Conservation (phyloP, 1,140 invertebrate species). For the Drosophila eugracilis region DNA sequence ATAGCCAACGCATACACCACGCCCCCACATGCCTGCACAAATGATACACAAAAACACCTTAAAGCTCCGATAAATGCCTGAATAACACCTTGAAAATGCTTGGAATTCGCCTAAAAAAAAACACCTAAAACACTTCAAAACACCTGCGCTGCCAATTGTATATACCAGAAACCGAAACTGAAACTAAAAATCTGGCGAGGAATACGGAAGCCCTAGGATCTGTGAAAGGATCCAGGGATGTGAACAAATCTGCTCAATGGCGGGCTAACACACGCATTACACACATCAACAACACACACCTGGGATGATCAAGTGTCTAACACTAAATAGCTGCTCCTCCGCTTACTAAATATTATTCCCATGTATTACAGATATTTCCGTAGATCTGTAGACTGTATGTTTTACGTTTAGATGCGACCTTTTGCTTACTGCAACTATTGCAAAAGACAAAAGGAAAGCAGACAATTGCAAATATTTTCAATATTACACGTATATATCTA, state of each 20-base stretch:
- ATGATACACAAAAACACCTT: constrained; percentile 7
- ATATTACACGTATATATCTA: constrained; percentile 55
- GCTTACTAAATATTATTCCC: constrained; percentile 20
- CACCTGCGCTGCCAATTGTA: constrained; percentile 55
- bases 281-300: constrained; percentile 38
- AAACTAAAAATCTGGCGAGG: background rate
- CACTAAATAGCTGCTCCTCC: constrained; percentile 35
- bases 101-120: constrained; percentile 1
- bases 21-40: constrained; percentile 26
- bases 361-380: constrained; percentile 33
- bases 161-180: constrained; percentile 30
- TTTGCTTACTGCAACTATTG: constrained; percentile 34
- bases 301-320: constrained; percentile 60
- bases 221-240: background rate
- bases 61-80: background rate
- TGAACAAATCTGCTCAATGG: constrained; percentile 54
- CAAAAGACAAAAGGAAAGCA: constrained; percentile 14
- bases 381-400: constrained; percentile 15
- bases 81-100: background rate
- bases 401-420: constrained; percentile 7
- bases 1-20: constrained; percentile 43
- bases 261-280: constrained; percentile 23
- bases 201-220: background rate
- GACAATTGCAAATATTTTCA: constrained; percentile 65
- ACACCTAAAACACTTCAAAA: background rate